Percentiles rank a stretch among this genome's conserved stretches.
These are phyloP conservation scores for Papilio helenus DNA, from an alignment of 1,140 invertebrate species.

Conservation along the genomic window DNA sequence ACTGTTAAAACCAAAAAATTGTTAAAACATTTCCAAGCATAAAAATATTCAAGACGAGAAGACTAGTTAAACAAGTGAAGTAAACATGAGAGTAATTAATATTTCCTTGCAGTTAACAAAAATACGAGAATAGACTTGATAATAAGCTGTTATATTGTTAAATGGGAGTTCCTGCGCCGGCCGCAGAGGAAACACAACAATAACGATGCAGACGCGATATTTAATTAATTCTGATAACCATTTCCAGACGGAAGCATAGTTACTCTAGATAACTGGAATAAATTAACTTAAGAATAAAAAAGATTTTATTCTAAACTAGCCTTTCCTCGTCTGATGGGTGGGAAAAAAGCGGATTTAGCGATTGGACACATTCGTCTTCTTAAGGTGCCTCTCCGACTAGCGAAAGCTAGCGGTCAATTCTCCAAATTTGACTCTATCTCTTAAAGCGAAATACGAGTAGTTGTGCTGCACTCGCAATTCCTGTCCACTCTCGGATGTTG, in stretches of 20 bases:
- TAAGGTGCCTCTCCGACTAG: too few relatives aligned
- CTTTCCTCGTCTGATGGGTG: too few relatives aligned
- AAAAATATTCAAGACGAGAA: background rate
- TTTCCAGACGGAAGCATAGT: background rate
- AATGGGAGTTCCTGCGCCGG: constrained; percentile 27
- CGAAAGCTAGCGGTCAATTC: too few relatives aligned
- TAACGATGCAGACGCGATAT: constrained; percentile 18
- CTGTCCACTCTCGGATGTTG: too few relatives aligned
- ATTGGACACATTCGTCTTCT: too few relatives aligned
- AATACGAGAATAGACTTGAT: constrained; percentile 22
- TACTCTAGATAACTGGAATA: constrained; percentile 6
- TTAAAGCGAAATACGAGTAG: too few relatives aligned
- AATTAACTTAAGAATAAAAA: constrained; percentile 6
- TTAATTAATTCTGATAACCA: constrained; percentile 38
- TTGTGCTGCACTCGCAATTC: background rate
- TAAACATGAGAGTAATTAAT: background rate
- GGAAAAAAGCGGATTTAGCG: too few relatives aligned
- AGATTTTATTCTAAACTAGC: background rate
- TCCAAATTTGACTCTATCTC: too few relatives aligned
- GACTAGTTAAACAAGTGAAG: background rate
- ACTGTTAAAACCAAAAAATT: background rate
- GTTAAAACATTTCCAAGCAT: background rate
- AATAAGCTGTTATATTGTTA: constrained; percentile 10
- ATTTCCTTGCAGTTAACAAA: constrained; percentile 30
- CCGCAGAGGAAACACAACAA: constrained; percentile 38